phyloP scores from a whole-genome alignment of 2,888 invertebrate species.

The Drosophila greeni region DNA sequence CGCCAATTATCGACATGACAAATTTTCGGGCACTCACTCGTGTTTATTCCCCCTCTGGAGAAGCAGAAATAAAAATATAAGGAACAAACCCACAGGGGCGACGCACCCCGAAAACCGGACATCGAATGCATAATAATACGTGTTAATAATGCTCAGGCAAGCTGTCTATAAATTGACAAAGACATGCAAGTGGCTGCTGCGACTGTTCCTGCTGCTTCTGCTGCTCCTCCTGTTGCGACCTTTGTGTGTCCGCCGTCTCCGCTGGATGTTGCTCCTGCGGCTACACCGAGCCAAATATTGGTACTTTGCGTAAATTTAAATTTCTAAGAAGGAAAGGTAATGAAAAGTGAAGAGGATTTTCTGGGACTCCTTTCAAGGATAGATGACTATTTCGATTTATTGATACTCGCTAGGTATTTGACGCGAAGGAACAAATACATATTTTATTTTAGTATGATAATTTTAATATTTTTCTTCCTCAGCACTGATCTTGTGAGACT shows the following conservation, averaged over 20 bases:
- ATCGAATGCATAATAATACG: constrained; percentile 71
- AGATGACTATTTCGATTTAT: not conserved
- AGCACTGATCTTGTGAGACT: not conserved
- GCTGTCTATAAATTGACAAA: constrained; percentile 76
- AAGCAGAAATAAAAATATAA: not conserved
- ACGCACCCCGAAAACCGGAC: constrained; percentile 41
- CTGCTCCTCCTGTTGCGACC: constrained; percentile 6
- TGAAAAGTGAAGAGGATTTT: not conserved
- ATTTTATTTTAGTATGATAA: too few relatives aligned
- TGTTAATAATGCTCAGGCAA: constrained; percentile 75
- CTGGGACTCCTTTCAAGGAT: not conserved
- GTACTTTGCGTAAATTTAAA: not conserved
- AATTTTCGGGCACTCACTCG: constrained; percentile 60
- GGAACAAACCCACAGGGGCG: constrained; percentile 53
- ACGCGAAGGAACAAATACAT: too few relatives aligned
- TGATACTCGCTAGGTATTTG: not conserved
- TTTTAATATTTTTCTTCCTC: too few relatives aligned
- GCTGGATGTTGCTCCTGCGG: constrained; percentile 12
- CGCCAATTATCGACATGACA: constrained; percentile 76
- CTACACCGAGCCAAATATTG: not conserved
- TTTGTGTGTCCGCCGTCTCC: constrained; percentile 13
- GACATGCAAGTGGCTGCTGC: constrained; percentile 67
- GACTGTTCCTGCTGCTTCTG: constrained; percentile 23
- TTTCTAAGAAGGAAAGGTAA: not conserved
- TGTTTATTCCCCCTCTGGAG: constrained; percentile 4